phyloP scores from a whole-genome alignment of 2,797 vertebrate genomes.

The Chloroceryle inda region DNA sequence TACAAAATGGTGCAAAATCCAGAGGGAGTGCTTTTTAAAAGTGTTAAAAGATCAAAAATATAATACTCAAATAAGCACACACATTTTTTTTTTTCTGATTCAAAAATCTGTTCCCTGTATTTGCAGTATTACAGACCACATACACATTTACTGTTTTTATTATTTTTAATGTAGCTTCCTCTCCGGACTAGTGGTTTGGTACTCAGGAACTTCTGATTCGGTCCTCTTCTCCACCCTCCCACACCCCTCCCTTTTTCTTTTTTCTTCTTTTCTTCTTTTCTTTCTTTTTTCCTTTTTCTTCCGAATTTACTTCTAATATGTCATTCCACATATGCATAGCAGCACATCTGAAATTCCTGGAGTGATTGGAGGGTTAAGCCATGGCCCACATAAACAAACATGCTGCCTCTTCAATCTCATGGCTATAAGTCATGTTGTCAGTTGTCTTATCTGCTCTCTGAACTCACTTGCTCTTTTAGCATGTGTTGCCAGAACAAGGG shows the following conservation, averaged over 20 bases:
- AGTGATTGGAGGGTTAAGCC: neutral
- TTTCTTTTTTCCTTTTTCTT: fast-evolving
- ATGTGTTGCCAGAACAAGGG: neutral
- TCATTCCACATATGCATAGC: neutral
- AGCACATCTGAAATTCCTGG: conserved; percentile 3
- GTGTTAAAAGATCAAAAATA: neutral
- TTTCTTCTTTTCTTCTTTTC: no score
- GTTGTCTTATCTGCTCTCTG: conserved; percentile 39
- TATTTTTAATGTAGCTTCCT: neutral
- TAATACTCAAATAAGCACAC: neutral
- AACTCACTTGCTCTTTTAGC: conserved; percentile 1
- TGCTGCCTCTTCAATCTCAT: neutral
- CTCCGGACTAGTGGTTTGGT: neutral
- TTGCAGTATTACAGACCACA: neutral
- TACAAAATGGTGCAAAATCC: neutral
- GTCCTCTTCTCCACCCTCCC: no score
- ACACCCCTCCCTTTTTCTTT: no score
- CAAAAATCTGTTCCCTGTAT: neutral
- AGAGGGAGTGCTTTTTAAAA: neutral
- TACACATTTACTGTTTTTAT: neutral
- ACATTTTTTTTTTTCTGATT: neutral
- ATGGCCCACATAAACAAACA: conserved; percentile 11
- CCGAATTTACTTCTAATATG: neutral
- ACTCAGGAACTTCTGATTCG: neutral
- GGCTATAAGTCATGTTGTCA: conserved; percentile 30